Conservation (phyloP, 2,888 invertebrate species). For the Cerastoderma edule region DNA sequence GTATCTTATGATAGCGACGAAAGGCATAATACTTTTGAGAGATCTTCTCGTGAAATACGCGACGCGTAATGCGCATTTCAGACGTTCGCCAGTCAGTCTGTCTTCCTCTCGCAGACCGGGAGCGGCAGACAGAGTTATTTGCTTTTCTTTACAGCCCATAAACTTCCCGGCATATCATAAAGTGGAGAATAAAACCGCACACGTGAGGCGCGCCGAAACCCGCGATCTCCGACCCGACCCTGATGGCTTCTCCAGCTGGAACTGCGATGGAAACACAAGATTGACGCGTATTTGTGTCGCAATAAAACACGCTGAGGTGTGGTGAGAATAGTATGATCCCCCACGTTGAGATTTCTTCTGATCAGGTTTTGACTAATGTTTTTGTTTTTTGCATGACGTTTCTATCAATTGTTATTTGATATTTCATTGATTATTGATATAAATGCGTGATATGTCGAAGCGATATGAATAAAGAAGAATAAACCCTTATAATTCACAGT, state of each 20-base stretch:
- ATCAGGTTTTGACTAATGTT: too few species aligned
- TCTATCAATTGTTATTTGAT: too few species aligned
- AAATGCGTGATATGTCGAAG: too few species aligned
- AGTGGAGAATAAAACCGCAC: conserved; percentile 54
- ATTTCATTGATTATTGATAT: too few species aligned
- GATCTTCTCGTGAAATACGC: background rate
- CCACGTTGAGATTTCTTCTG: too few species aligned
- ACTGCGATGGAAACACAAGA: conserved; percentile 14
- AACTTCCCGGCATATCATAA: conserved; percentile 62
- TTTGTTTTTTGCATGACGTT: too few species aligned
- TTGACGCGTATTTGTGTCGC: conserved; percentile 1
- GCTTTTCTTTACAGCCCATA: conserved; percentile 60
- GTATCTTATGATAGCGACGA: conserved; percentile 42
- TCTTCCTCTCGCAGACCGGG: conserved; percentile 39
- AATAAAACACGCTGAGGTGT: conserved; percentile 15
- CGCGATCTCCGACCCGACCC: conserved; percentile 1
- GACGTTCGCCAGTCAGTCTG: conserved; percentile 44
- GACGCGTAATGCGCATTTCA: conserved; percentile 47
- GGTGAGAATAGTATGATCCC: background rate
- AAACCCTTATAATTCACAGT: too few species aligned
- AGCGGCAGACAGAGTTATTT: conserved; percentile 51
- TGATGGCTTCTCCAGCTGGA: conserved; percentile 23
- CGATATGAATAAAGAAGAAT: too few species aligned
- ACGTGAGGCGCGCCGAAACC: conserved; percentile 36
- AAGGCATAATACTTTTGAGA: conserved; percentile 39